phyloP scores from a whole-genome alignment of 2,888 invertebrate species.

The Stomorhina lunata region DNA sequence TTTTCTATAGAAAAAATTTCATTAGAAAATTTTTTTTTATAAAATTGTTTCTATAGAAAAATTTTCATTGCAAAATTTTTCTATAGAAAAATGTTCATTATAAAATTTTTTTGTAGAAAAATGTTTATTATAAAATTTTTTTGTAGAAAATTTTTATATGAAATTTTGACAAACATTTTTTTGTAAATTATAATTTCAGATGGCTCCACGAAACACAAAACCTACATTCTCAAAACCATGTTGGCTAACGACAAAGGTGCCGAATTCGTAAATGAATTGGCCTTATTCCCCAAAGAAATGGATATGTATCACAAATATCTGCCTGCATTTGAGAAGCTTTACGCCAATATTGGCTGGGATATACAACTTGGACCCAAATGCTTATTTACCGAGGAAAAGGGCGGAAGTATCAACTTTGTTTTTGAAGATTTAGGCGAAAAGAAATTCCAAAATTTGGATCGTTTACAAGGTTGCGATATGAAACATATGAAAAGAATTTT shows the following conservation, averaged over 20 bases:
- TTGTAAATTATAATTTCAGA: no score
- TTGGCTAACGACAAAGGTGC: conserved; percentile 71
- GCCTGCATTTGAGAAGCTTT: conserved; percentile 75
- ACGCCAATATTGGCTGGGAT: conserved; percentile 69
- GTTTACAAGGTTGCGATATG: conserved; percentile 73
- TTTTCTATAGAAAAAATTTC: no score
- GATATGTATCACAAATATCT: conserved; percentile 74
- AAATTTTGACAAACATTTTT: no score
- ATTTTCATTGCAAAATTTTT: no score
- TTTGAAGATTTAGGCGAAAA: conserved; percentile 73
- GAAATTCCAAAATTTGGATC: conserved; percentile 72
- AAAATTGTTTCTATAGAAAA: no score
- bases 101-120: no score
- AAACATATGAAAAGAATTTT: conserved; percentile 71
- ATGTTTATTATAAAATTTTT: no score
- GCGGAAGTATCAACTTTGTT: conserved; percentile 71
- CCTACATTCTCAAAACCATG: conserved; percentile 74
- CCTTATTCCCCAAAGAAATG: conserved; percentile 75
- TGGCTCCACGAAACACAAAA: conserved; percentile 68
- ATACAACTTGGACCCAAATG: conserved; percentile 74
- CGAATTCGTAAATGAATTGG: conserved; percentile 60
- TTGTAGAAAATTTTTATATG: no score
- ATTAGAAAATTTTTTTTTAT: no score
- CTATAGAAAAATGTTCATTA: no score
- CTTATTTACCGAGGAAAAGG: conserved; percentile 68